Base-by-base conservation (phyloP, 2,888 invertebrate genomes). In the Dorcus parallelipipedus region DNA sequence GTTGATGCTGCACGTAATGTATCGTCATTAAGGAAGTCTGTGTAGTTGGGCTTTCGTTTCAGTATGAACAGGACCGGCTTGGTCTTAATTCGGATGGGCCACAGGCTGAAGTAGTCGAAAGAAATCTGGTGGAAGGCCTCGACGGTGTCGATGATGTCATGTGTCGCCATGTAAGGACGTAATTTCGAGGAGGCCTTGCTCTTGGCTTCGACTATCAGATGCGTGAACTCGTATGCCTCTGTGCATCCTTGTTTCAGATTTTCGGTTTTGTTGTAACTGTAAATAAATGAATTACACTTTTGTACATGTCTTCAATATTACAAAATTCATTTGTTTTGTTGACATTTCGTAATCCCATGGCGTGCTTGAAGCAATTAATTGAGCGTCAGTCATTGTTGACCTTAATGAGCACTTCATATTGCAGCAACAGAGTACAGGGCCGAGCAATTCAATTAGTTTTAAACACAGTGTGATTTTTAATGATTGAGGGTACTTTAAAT, bases 51-150 rank as follows among this genome's bases (percentile, higher is more conserved):
- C 72, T 84, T 86, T 67, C 87, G 83, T 76, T 87, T 88, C 68
- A 95, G 80, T 68, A 94, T 88, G 64, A 89, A 91, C 61, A 95
- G 82, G 50, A 89, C 87, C 1, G 93, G 92, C 73, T 89, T 92
- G 1, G 90, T 91, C 79, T 88, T 90, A 38, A 94, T 88, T 79
- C 83, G 87, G 8, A 93, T 81, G 0, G 93, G 93, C 4, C 93
- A 87, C 60, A 93, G 79, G 14, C 87, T 80, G 69, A 88, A 86
- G 72, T 93, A 91, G 75, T 91, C 90, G 65, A 94, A 84, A 38
- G 87, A 83, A 57, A 95, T 86, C 70, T 91, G 91, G 58, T 89
- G 89, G 75, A 93, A 95, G 53, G 91, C 89, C 68, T 94, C 91
- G 14, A 94, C 82, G 53, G 86, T 86, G 69, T 91, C 90, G 57